Percentiles rank a stretch among this genome's conserved stretches.
These are phyloP conservation scores for Poeciliopsis presidionis DNA, from an alignment of 2,797 vertebrate genomes.

Conservation along the genomic window DNA sequence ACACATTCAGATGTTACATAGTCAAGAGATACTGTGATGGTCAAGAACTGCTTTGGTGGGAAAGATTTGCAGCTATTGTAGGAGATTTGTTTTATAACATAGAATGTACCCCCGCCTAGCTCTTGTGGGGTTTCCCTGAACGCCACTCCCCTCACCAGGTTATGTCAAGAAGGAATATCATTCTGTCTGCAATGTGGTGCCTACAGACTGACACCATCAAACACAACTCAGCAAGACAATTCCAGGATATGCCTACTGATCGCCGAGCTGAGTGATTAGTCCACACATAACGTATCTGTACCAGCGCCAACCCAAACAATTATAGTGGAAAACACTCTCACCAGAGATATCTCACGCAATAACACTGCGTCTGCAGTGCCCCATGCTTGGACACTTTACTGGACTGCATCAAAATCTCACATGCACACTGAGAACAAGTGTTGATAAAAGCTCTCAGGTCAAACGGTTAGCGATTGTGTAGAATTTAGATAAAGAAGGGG, in stretches of 20 bases:
- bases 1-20: conserved; percentile 19
- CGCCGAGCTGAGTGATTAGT: conserved; percentile 70
- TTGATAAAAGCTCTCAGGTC: conserved; percentile 38
- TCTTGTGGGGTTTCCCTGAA: conserved; percentile 24
- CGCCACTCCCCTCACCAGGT: conserved; percentile 50
- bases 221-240: conserved; percentile 69
- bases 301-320: conserved; percentile 72
- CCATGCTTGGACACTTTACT: conserved; percentile 37
- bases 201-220: conserved; percentile 66
- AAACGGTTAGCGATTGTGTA: neutral
- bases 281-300: conserved; percentile 42
- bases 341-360: conserved; percentile 63
- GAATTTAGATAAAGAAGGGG: neutral
- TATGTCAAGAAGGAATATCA: conserved; percentile 49
- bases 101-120: conserved; percentile 40
- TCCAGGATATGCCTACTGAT: conserved; percentile 78
- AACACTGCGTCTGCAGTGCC: conserved; percentile 33
- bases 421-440: conserved; percentile 43
- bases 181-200: conserved; percentile 41
- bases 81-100: conserved; percentile 69
- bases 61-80: conserved; percentile 15
- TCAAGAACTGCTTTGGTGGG: conserved; percentile 7
- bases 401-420: conserved; percentile 7
- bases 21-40: conserved; percentile 31
- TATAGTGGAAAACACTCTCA: conserved; percentile 61